Base-by-base conservation (phyloP, 2,797 vertebrate species). In the Neosilurus hyrtlii region DNA sequence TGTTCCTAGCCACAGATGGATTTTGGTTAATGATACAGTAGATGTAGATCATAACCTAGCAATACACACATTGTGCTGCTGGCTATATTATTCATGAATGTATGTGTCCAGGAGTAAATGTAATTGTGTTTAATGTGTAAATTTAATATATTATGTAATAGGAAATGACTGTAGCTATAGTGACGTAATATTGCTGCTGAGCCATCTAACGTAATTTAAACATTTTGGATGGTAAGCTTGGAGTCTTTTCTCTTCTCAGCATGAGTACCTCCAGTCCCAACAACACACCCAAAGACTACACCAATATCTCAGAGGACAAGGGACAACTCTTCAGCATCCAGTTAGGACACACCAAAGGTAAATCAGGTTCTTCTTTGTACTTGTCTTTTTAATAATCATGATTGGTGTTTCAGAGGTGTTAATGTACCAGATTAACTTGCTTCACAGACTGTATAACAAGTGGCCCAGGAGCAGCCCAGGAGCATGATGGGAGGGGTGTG, bases 211-310 rank as follows among this genome's bases (percentile, higher is more conserved):
- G n/a, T 70, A 59, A 37, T 75, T 75, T 37, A 20, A 30, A 52
- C n/a, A 15, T 72, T 24, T 72, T 10, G 4, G 24, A 59, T 35
- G 18, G 20, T 76, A 61, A 76, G 18, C 4, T 20, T 75, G 18
- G 10, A 59, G 51, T 37, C 80, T 26, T 57, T 37, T 74, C n/a
- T 87, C 75, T 86, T 84, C 15, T 86, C 22, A 73, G 96, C 87
- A 92, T 98, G 83, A 94, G 95, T 79, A 95, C 96, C 0, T 90
- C 95, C 86, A 98, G 96, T 87, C 96, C 97, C 1, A 87, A 94
- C n/a, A 94, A 96, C 66, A 96, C 94, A 67, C 91, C 93, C 1
- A 96, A 95, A 93, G 93, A 94, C 83, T 92, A 91, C 52, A 89
- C 90, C 83, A 91, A 91, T 84, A 92, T 92, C 30, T 91, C 93